phyloP scores from a whole-genome alignment of 2,888 invertebrate species.

The Chrysomela aeneicollis region DNA sequence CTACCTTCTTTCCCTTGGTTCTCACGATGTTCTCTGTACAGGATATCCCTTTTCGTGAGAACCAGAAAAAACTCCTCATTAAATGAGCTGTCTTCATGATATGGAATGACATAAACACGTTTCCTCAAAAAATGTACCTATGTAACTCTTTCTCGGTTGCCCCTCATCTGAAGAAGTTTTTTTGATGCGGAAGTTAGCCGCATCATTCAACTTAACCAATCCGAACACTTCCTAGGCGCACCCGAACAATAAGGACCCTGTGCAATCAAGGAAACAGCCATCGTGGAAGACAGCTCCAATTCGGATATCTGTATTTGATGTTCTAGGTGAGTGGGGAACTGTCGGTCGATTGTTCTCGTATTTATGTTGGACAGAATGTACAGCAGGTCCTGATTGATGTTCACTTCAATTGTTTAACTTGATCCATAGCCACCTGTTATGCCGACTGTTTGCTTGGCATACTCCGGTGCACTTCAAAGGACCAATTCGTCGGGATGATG shows the following conservation, averaged over 20 bases:
- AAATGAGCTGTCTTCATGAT: too few relatives aligned
- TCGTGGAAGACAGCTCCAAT: not conserved
- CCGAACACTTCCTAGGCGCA: conserved; percentile 3
- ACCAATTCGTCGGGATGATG: conserved; percentile 37
- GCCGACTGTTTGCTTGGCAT: conserved; percentile 42
- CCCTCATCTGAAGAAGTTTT: not conserved
- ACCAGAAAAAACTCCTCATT: too few relatives aligned
- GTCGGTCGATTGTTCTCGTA: conserved; percentile 53
- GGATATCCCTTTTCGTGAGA: too few relatives aligned
- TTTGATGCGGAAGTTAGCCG: not conserved
- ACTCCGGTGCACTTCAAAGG: conserved; percentile 45
- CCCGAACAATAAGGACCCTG: conserved; percentile 24
- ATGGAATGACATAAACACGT: too few relatives aligned
- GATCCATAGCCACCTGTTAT: conserved; percentile 50
- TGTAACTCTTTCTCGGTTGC: too few relatives aligned
- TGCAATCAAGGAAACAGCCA: conserved; percentile 25
- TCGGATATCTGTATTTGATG: conserved; percentile 45
- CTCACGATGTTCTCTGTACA: too few relatives aligned
- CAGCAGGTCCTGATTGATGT: conserved; percentile 53
- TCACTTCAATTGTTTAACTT: conserved; percentile 57
- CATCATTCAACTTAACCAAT: not conserved
- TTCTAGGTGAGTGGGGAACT: conserved; percentile 43
- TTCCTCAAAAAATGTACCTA: too few relatives aligned
- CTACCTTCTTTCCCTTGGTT: too few relatives aligned
- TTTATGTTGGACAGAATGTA: conserved; percentile 54